Conservation (phyloP, 2,797 vertebrate species). For the Pantherophis alleghaniensis region DNA sequence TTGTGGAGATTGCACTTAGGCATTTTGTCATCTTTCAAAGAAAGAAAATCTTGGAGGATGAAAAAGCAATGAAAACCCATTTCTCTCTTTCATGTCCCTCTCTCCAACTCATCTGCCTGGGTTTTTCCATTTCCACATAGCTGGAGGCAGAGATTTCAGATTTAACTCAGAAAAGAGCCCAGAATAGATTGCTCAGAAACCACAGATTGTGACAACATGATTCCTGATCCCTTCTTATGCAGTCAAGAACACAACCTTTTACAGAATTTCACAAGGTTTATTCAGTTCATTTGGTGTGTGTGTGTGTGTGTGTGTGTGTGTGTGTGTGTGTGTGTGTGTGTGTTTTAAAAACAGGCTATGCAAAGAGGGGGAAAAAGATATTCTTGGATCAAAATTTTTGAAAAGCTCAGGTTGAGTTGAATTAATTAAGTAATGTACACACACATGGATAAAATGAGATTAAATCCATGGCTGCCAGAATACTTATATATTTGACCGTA, state of each 20-base stretch:
- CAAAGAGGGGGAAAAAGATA: not conserved
- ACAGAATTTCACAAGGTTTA: not conserved
- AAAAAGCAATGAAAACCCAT: constrained; percentile 18
- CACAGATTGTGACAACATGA: not conserved
- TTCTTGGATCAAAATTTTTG: not conserved
- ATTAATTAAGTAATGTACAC: not conserved
- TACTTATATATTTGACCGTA: not conserved
- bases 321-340: not conserved
- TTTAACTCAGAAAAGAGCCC: constrained; percentile 1
- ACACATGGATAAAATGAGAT: not conserved
- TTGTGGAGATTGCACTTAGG: constrained; percentile 37
- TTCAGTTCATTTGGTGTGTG: not conserved
- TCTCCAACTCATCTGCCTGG: constrained; percentile 9
- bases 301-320: not conserved
- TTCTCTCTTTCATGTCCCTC: constrained; percentile 26
- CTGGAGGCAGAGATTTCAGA: constrained; percentile 34
- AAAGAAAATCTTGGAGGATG: not conserved
- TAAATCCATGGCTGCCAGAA: not conserved
- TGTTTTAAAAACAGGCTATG: not conserved
- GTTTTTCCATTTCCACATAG: constrained; percentile 38
- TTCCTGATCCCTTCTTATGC: constrained; percentile 22
- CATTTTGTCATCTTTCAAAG: constrained; percentile 33
- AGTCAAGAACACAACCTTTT: not conserved
- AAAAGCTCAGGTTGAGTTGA: not conserved
- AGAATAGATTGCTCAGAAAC: constrained; percentile 14